Percentiles rank a stretch among this genome's conserved stretches.
These are phyloP conservation scores for Rana temporaria DNA, from an alignment of 2,113 vertebrate species.

Conservation along the genomic window DNA sequence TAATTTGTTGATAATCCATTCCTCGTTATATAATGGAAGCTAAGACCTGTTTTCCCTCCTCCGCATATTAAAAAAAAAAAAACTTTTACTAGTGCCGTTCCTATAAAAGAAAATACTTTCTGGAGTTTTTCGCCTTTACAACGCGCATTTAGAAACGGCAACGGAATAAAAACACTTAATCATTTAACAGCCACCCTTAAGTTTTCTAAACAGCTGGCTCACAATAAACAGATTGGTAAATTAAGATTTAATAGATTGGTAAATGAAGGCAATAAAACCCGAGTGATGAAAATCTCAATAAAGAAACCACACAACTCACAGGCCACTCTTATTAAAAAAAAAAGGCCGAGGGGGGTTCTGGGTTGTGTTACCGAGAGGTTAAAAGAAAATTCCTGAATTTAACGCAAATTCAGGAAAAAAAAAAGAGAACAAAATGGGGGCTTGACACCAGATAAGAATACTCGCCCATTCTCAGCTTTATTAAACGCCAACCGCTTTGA, in stretches of 20 bases:
- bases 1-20: slow-evolving; percentile 14
- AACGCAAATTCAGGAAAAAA: slow-evolving; percentile 8
- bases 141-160: slow-evolving; percentile 6
- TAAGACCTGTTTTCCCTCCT: neutral
- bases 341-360: slow-evolving; percentile 10
- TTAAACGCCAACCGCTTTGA: neutral
- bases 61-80: neutral
- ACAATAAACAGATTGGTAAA: slow-evolving; percentile 14
- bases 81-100: slow-evolving; percentile 20
- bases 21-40: slow-evolving; percentile 9
- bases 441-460: slow-evolving; percentile 13
- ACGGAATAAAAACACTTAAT: slow-evolving; percentile 37
- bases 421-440: neutral
- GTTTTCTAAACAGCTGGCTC: slow-evolving; percentile 45
- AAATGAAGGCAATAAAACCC: slow-evolving; percentile 46
- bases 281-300: slow-evolving; percentile 50
- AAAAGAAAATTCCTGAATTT: slow-evolving; percentile 21
- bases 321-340: slow-evolving; percentile 27
- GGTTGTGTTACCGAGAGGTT: slow-evolving; percentile 19
- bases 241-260: slow-evolving; percentile 53
- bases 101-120: slow-evolving; percentile 23
- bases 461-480: neutral
- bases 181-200: slow-evolving; percentile 38
- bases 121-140: slow-evolving; percentile 16
- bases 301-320: slow-evolving; percentile 45